A percentile compares a stretch with the other conserved stretches of the same genome.
These are phyloP conservation scores for Patella depressa DNA, from an alignment of 2,888 invertebrate species.

Conservation along the genomic window DNA sequence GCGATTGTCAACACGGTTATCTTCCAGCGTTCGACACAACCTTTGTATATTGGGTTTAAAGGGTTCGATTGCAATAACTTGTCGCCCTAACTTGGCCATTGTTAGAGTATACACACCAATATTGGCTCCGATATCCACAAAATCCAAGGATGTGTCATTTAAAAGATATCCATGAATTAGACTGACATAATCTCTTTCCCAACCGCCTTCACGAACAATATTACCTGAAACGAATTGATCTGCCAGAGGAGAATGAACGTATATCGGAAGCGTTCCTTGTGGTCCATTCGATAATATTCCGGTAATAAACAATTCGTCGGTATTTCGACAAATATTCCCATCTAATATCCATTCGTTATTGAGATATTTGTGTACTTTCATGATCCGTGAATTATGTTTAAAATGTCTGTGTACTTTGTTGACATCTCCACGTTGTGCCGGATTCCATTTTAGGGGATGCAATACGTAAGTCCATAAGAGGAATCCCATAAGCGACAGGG, in stretches of 20 bases:
- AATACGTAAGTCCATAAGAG: too few relatives aligned
- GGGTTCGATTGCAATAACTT: slow-evolving; percentile 16
- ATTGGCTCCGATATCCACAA: slow-evolving; percentile 24
- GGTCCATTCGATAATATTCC: neutral
- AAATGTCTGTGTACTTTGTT: neutral
- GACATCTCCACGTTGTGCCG: neutral
- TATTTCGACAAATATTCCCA: neutral
- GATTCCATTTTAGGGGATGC: too few relatives aligned
- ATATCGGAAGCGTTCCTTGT: slow-evolving; percentile 12
- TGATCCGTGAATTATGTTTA: neutral
- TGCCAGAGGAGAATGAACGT: slow-evolving; percentile 9
- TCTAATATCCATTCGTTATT: neutral
- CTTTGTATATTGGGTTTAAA: slow-evolving; percentile 14
- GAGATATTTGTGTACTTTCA: neutral
- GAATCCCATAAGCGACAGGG: too few relatives aligned
- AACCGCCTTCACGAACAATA: neutral
- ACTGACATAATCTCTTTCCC: slow-evolving; percentile 11
- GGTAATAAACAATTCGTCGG: neutral
- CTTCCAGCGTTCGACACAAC: slow-evolving; percentile 12
- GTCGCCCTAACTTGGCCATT: slow-evolving; percentile 20
- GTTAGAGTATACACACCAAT: slow-evolving; percentile 20
- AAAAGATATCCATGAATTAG: neutral
- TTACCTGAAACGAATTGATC: slow-evolving; percentile 17
- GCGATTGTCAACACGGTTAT: slow-evolving; percentile 7
- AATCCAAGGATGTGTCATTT: slow-evolving; percentile 8